Evolutionary conservation across 2,113 vertebrate species (phyloP), one percentile per base, ranked within the genome.

Genomic region (Fregata magnificens): DNA sequence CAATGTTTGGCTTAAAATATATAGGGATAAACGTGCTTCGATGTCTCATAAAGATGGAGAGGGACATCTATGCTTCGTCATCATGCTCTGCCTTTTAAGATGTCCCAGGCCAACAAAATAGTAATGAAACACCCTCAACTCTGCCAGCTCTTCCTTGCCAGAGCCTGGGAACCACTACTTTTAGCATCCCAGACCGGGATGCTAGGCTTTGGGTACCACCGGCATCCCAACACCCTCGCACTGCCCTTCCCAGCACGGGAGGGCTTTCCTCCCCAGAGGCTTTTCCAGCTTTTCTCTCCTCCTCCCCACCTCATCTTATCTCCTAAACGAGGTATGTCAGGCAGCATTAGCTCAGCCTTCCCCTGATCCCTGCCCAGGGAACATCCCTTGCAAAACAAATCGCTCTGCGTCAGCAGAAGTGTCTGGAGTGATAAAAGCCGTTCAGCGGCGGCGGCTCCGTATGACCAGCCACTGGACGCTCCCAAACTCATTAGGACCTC

Each of bases 141-240:
- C 53, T 62, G 47, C 32, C 76, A 59, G 31, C 13, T 74, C 16
- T 59, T 59, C 61, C 61, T 70, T 40, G 25, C 28, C 3, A 18
- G 45, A 65, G 32, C 28, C 45, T 65, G 40, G 62, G 62, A 88
- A 80, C 18, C 8, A 3, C n/a, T 36, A 10, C 18, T 36, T 58
- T 62, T 52, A 36, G 8, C 65, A 13, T 70, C n/a, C 55, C 1
- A 42, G 38, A 14, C 4, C 1, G 6, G 55, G 20, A 69, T 84
- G 18, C 15, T 49, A 40, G 10, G 53, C 22, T 86, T 58, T 50
- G 65, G 24, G 40, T 67, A n/a, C 84, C 66, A 69, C 49, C 2
- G 2, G 8, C 67, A 80, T 74, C 49, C 26, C 38, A 36, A 32
- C 0, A 0, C 6, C 22, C 24, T 77, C 19, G 0, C 4, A 3